phyloP scores from a whole-genome alignment of 1,140 invertebrate species.

The Amyelois transitella region DNA sequence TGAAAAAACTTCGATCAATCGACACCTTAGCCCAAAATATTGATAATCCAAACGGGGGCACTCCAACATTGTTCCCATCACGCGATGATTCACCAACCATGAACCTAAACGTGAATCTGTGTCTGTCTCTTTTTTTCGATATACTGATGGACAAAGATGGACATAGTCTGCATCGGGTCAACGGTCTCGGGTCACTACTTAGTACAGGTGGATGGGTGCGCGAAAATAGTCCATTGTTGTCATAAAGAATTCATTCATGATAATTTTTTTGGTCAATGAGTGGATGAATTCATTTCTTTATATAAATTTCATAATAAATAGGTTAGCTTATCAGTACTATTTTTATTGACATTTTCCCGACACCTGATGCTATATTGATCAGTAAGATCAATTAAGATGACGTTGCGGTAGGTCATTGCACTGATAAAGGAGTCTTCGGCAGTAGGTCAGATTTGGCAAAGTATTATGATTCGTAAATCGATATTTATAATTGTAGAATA shows the following conservation, averaged over 20 bases:
- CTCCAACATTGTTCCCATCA: conserved; percentile 17
- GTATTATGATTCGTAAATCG: too few species aligned
- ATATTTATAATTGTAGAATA: too few species aligned
- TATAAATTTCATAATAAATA: too few species aligned
- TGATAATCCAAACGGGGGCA: conserved; percentile 13
- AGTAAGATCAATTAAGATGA: neutral
- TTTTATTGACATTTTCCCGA: too few species aligned
- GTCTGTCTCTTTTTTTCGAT: neutral
- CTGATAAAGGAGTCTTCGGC: neutral
- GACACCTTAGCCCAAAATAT: neutral
- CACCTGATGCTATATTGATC: too few species aligned
- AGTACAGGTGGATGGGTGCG: conserved; percentile 21
- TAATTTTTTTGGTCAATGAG: neutral
- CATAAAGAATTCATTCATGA: neutral
- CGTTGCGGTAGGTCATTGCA: neutral
- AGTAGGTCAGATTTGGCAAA: too few species aligned
- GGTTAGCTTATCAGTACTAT: too few species aligned
- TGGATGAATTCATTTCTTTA: neutral
- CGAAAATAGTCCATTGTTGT: neutral
- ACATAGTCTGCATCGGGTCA: conserved; percentile 14
- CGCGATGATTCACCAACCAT: conserved; percentile 24
- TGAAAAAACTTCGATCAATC: neutral
- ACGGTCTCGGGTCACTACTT: conserved; percentile 32
- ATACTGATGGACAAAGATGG: neutral
- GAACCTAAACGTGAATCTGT: conserved; percentile 1